Evolutionary conservation across 2,113 vertebrate species (phyloP), one percentile per base, ranked within the genome.

Genomic region (Anas platyrhynchos): DNA sequence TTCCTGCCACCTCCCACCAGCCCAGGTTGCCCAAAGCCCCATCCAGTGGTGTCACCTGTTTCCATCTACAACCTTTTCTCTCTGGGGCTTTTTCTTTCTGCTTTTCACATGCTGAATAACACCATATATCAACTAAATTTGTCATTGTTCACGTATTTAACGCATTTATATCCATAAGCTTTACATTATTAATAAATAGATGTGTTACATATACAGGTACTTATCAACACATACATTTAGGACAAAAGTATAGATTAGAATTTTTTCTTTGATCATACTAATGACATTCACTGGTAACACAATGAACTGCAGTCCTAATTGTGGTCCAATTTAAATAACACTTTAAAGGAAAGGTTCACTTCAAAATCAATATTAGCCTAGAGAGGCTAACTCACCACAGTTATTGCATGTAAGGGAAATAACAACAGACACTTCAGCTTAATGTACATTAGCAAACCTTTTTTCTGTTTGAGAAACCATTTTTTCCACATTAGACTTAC

Each of bases 331-430:
- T 81, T 29, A 74, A 87, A 59, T 43, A 52, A 58, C 27, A 87
- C 44, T 25, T 55, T 13, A 62, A 80, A 68, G 29, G 56, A 66
- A 55, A 78, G 3, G 7, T 21, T 67, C n/a, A 72, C 10, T 69
- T 61, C 12, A 80, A 91, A 91, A 48, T 46, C 7, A 32, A 11
- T 29, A 66, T 13, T 84, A 15, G 15, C 29, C 15, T 56, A 38
- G 32, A 48, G 38, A 86, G 16, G 14, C 2, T 20, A 61, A 79
- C 32, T 79, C 71, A 59, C 4, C 52, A 55, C 25, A 46, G 16
- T n/a, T 67, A 62, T 0, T 20, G 11, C 1, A 0, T 0, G 0
- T 1, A 55, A 48, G 26, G 16, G 25, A 83, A 73, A 43, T 2
- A 41, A 36, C 15, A 80, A 73, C 9, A 62, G 34, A 34, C 3